Percentiles rank a stretch among this genome's conserved stretches.
Evolutionary conservation across 1,140 invertebrate genomes (phyloP).

Genomic region (Pentalonia nigronervosa): DNA sequence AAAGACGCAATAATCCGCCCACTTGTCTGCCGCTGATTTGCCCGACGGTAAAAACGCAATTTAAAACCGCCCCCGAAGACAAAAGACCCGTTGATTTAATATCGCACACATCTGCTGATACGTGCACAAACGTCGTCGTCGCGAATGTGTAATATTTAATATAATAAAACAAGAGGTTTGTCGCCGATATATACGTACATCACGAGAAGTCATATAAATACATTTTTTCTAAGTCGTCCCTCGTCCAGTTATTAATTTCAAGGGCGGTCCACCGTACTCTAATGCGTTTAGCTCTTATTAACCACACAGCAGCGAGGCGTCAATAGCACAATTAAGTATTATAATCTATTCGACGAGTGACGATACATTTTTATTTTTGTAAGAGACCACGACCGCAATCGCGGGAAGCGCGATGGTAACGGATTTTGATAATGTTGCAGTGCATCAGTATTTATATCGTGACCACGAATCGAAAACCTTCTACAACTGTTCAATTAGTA

Average conservation of each 20-base stretch:
- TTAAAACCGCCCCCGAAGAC: not conserved
- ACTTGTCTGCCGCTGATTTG: not conserved
- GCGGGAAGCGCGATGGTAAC: no score
- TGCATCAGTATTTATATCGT: no score
- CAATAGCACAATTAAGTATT: not conserved
- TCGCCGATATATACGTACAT: not conserved
- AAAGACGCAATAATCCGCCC: not conserved
- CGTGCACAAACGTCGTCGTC: not conserved
- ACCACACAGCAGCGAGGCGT: no score
- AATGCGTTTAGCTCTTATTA: not conserved
- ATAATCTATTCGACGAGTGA: not conserved
- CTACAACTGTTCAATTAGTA: no score
- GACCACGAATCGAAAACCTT: no score
- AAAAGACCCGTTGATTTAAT: not conserved
- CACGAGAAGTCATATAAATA: not conserved
- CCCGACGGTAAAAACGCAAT: not conserved
- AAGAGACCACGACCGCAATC: not conserved
- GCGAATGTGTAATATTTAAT: not conserved
- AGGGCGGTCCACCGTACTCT: not conserved
- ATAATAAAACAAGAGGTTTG: not conserved
- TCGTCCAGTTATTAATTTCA: not conserved
- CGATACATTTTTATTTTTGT: not conserved
- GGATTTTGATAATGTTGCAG: no score
- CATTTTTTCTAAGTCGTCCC: not conserved
- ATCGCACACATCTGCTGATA: not conserved